Conservation (phyloP, 2,888 invertebrate species). For the Venusia cambrica region DNA sequence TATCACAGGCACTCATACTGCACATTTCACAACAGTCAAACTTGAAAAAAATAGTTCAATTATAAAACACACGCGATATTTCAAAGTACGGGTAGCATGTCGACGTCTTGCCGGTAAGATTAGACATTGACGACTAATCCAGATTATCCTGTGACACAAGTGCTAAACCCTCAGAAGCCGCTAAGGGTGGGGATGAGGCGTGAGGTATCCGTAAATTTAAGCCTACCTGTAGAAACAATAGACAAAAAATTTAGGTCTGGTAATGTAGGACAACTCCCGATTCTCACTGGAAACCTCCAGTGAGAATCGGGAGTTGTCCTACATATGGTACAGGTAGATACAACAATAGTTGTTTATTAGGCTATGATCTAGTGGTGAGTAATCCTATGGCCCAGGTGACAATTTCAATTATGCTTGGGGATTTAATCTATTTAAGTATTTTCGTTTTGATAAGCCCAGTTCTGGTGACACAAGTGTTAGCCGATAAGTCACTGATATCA, state of each 20-base stretch:
- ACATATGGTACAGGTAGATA: slow-evolving; percentile 2
- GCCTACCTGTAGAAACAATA: slow-evolving; percentile 41
- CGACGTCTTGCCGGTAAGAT: slow-evolving; percentile 32
- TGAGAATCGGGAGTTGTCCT: too few species aligned
- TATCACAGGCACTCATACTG: slow-evolving; percentile 45
- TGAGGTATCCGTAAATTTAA: slow-evolving; percentile 30
- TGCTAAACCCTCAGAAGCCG: slow-evolving; percentile 40
- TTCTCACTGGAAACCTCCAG: too few species aligned
- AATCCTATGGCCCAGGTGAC: slow-evolving; percentile 11
- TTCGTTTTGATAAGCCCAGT: slow-evolving; percentile 3
- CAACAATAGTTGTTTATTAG: slow-evolving; percentile 11
- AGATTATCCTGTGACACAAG: slow-evolving; percentile 46
- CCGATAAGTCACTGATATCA: too few species aligned
- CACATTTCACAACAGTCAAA: slow-evolving; percentile 13
- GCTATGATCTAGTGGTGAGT: slow-evolving; percentile 5
- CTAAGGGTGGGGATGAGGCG: slow-evolving; percentile 40
- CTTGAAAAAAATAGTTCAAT: not conserved
- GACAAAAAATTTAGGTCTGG: slow-evolving; percentile 6
- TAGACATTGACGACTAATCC: slow-evolving; percentile 44
- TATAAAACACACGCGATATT: not conserved
- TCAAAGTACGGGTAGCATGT: slow-evolving; percentile 7
- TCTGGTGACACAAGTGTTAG: slow-evolving; percentile 8
- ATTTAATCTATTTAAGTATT: slow-evolving; percentile 5
- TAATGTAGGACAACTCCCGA: not conserved
- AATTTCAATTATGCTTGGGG: slow-evolving; percentile 7